Base-by-base conservation (phyloP, 2,797 vertebrate species). In the Syngnathus acus region DNA sequence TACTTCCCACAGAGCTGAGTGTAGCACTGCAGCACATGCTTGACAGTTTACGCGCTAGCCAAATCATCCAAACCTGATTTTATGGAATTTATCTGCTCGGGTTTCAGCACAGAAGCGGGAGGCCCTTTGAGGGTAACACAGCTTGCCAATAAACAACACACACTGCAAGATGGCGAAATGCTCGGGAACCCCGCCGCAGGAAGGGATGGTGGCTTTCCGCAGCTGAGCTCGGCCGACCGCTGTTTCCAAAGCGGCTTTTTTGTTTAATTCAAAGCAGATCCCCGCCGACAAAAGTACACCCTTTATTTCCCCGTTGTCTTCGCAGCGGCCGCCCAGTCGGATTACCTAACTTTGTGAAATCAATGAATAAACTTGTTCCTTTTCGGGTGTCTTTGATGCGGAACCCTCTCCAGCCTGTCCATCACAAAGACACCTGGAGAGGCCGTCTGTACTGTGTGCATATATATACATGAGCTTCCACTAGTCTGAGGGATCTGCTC, bases 171-270 rank as follows among this genome's bases (percentile, higher is more conserved):
- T 80, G 77, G 83, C 70, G 68, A 81, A 78, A 78, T 67, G 19
- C 78, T 65, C 73, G 65, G 82, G 71, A 83, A 80, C 65, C 68
- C 82, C 83, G 48, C 83, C 74, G 76, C 82, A 84, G 83, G 62
- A 84, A 79, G 71, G 68, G 72, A 77, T 69, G 77, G 78, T 83
- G 80, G 74, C 79, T 88, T 78, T 76, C 78, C 79, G 76, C 81
- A 74, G 76, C 71, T 77, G 73, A 76, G 72, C 77, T 75, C 75
- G 71, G 72, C 38, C 70, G 76, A 75, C 76, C 73, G 75, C 77
- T 68, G 72, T 78, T 78, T 78, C 78, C 50, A 75, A 67, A 37
- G 62, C 72, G 76, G 72, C 39, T 71, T 70, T 77, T 75, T 55
- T 51, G 61, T 65, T 73, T 76, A 62, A 55, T 67, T 19, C 45